Base-by-base conservation (phyloP, 2,888 invertebrate species). In the Tenthredo notha region DNA sequence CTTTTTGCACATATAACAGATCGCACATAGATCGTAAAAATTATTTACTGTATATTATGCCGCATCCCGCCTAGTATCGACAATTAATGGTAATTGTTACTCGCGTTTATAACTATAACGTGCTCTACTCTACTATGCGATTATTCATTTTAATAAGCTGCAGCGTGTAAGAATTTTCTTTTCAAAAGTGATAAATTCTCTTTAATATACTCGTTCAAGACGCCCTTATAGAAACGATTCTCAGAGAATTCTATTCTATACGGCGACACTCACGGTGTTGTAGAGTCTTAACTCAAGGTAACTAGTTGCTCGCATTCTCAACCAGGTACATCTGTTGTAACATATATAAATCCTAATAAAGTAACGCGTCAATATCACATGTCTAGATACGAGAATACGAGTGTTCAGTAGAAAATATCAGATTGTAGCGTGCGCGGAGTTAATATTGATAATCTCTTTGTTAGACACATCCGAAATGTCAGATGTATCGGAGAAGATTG, bases 21-120 rank as follows among this genome's bases (percentile, higher is more conserved):
- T 50, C 50, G 77, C 54, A 33, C 1, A 2, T 2, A 25, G 77
- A 29, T 77, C 77, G 77, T 77, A 77, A 77, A 50, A 77, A 77
- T 77, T 77, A 77, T 77, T 77, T 54, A 77, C 77, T 29, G 50
- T 25, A 77, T 33, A 29, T 25, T n/a, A 37, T 7, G 72, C n/a
- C 2, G 33, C 47, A 15, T 47, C 47, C 40, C 75, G 75, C 54
- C 10, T 77, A 50, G 77, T 50, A 18, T 33, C 50, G 54, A 77
- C 77, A 54, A 77, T 77, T 54, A 77, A 77, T 54, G 54, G 33
- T 54, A 77, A 77, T 77, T 77, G 54, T 77, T 77, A 50, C 77
- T 77, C 25, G 29, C 43, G 9, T 67, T 33, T 33, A 3, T 77
- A 54, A 50, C 9, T 54, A 77, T 29, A 47, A 47, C 29, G 18